Base-by-base conservation (phyloP, 37 sponge, comb jelly and placozoan species). In the Tethya wilhelma region DNA sequence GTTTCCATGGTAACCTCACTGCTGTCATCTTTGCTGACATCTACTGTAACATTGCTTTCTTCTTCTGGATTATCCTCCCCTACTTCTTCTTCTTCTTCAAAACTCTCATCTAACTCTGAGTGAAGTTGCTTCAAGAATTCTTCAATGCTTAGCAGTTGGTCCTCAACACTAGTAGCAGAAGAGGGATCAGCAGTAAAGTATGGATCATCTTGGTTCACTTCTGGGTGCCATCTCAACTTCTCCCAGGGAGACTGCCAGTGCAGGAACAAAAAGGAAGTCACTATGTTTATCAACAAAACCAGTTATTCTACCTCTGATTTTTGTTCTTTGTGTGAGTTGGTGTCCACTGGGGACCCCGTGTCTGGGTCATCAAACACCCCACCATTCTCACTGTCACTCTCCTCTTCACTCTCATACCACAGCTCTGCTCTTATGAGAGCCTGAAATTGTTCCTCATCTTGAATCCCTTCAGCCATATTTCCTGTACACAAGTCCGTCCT, bases 401-500 rank as follows among this genome's bases (percentile, higher is more conserved):
- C 67, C 19, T 38, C 79, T 12, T 79, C 81, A 41, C 81, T 80
- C 58, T 68, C 67, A 42, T 80, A 68, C 81, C 81, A 80, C 43
- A 36, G 40, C 6, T 38, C 71, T 32, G 31, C 59, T 56, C 34
- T 41, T 49, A 80, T 69, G 23, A 32, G 7, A 5, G 25, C 20
- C 59, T 68, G 38, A 1, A 80, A 32, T 31, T 55, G 38, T 28
- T 68, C 81, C 59, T 80, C 81, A 11, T 57, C 38, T n/a, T 9
- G 5, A 33, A 69, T 68, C 23, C 64, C 78, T 38, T 71, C 40
- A 4, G 6, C 23, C 40, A 29, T 23, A 9, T 36, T 31, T 26
- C 5, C 6, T 17, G 4, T 36, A 29, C 38, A 31, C 67, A 67
- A 36, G 7, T 67, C 34, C 14, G 67, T 20, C 19, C 25, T 25